Evolutionary conservation across 35 echinoderm and acorn worm species (phyloP), one percentile per base, ranked within the genome.

Genomic region (Heliocidaris tuberculata): DNA sequence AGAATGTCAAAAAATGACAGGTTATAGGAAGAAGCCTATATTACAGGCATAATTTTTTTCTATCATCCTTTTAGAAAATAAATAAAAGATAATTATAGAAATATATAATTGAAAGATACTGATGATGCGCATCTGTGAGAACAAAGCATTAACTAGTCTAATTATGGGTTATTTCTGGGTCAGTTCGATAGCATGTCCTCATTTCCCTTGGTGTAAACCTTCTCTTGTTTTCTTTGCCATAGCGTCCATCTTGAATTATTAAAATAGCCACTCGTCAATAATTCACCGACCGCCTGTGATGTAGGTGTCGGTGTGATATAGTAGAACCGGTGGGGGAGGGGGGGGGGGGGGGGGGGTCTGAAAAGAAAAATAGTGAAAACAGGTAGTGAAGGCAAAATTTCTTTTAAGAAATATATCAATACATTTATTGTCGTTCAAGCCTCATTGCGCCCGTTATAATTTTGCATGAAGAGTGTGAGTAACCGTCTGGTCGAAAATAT

Each of bases 191-290:
- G 17, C 27, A 8, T 78, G 65, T 78, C 65, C 65, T 24, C 15
- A n/a, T 78, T 78, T 78, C 65, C 65, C 65, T 78, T 6, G 21
- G 19, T 78, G 65, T 78, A 78, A 78, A n/a, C 65, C 52, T 27
- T 27, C 65, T n/a, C 65, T 27, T 78, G 65, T 78, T 78, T 78
- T 78, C 65, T 78, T 78, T 78, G 65, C 65, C 65, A 78, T 78
- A 78, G 19, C 65, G 65, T 4, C 65, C 19, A 78, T 78, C 65
- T 21, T 78, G 65, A 78, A 78, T 78, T 78, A 78, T 78, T 78
- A 78, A 78, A 78, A 78, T 78, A 19, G 65, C 65, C 65, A 19
- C 65, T 78, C 65, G 65, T 78, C 65, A 78, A 78, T 78, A 78
- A 78, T 78, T 78, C 65, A 78, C 65, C 65, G 27, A 78, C 15